A percentile compares a stretch with the other conserved stretches of the same genome.
These are phyloP conservation scores for Baryphthengus martii DNA, from an alignment of 2,113 vertebrate species.

Conservation along the genomic window DNA sequence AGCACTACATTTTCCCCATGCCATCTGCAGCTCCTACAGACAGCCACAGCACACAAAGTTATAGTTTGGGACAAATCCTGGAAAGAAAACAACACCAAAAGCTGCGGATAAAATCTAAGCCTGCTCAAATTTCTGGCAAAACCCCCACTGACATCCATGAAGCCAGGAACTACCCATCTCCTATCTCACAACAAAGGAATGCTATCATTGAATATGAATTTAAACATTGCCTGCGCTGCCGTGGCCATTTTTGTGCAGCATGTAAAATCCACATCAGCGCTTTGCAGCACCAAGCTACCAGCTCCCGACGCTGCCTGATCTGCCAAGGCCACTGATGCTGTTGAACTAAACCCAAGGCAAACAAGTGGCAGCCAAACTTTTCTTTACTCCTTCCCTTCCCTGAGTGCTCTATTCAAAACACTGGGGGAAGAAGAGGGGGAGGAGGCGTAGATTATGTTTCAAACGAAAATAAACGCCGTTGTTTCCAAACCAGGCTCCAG, in stretches of 20 bases:
- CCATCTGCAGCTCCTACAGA: background rate
- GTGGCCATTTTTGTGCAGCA: background rate
- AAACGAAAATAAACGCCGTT: constrained; percentile 35
- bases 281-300: background rate
- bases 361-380: constrained; percentile 27
- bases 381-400: constrained; percentile 3
- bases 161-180: background rate
- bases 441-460: constrained; percentile 33
- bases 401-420: constrained; percentile 4
- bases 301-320: background rate
- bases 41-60: background rate
- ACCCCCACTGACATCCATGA: background rate
- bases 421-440: background rate
- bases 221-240: background rate
- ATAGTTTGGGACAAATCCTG: background rate
- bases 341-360: constrained; percentile 18
- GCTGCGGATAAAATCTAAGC: background rate
- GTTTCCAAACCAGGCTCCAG: constrained; percentile 18
- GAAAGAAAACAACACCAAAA: background rate
- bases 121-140: background rate
- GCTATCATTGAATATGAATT: background rate
- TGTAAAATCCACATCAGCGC: background rate
- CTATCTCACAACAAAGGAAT: background rate
- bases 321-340: background rate
- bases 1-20: background rate